Conservation (phyloP, 2,888 invertebrate species). For the Vandiemenella viatica region DNA sequence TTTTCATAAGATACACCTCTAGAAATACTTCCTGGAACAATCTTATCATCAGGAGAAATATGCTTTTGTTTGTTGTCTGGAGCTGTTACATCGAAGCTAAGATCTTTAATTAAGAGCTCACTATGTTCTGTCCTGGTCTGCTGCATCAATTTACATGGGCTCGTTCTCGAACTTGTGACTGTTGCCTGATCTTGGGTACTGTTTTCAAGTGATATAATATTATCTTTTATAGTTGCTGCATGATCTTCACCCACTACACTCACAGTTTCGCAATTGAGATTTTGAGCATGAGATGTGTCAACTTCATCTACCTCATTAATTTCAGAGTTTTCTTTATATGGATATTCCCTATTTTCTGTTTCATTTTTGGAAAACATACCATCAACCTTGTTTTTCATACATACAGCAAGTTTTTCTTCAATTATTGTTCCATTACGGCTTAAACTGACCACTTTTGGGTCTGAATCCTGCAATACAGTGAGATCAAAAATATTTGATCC, state of each 20-base stretch:
- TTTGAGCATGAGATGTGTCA: background rate
- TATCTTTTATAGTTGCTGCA: background rate
- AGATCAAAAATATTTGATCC: conserved; percentile 55
- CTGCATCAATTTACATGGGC: too few relatives aligned
- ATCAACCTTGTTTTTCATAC: background rate
- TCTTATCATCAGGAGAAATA: conserved; percentile 1
- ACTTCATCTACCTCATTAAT: background rate
- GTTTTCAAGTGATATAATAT: background rate
- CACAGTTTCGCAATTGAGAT: background rate
- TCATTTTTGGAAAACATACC: too few relatives aligned
- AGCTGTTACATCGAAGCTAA: background rate
- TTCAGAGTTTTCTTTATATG: background rate
- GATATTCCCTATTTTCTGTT: background rate
- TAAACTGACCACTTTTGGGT: conserved; percentile 50
- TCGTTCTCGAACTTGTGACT: too few relatives aligned
- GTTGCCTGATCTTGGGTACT: too few relatives aligned
- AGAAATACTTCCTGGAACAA: conserved; percentile 1
- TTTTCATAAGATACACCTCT: conserved; percentile 5
- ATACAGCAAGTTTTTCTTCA: conserved; percentile 16
- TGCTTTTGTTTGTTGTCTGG: background rate
- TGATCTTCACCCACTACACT: background rate
- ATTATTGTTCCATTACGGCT: conserved; percentile 43
- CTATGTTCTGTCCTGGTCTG: conserved; percentile 3
- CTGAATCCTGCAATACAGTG: conserved; percentile 48
- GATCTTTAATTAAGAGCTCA: conserved; percentile 1